A percentile compares a stretch with the other conserved stretches of the same genome.
Conservation (phyloP, 2,888 invertebrate genomes). For the Zaprionus bogoriensis region DNA sequence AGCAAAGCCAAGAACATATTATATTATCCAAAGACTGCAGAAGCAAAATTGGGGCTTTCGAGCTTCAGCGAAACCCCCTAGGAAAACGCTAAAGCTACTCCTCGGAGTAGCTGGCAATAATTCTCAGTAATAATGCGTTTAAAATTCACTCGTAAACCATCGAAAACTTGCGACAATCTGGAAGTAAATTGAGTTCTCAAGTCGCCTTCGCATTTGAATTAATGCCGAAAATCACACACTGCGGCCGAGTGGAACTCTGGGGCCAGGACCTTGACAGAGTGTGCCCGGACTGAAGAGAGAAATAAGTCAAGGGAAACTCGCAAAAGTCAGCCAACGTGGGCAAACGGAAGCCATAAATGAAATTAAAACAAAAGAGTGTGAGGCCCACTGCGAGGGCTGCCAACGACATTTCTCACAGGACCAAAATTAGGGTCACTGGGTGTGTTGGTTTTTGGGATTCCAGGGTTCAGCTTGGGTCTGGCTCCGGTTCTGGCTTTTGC, state of each 20-base stretch:
- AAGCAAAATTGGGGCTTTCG: too few species aligned
- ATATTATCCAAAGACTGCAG: too few species aligned
- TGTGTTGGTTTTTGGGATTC: conserved; percentile 69
- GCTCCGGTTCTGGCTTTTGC: too few species aligned
- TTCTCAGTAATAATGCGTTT: background rate
- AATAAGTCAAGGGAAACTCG: conserved; percentile 43
- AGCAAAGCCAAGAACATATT: too few species aligned
- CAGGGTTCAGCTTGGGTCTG: conserved; percentile 4
- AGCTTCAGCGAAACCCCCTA: too few species aligned
- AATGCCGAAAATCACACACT: conserved; percentile 60
- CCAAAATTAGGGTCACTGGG: conserved; percentile 82
- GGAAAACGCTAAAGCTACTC: too few species aligned
- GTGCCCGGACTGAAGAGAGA: conserved; percentile 11
- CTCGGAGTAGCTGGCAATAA: too few species aligned
- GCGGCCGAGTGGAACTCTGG: conserved; percentile 19
- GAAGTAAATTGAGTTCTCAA: conserved; percentile 65
- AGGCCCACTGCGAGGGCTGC: conserved; percentile 38
- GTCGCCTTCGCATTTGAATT: conserved; percentile 39
- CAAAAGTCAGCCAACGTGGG: conserved; percentile 60
- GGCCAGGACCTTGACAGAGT: conserved; percentile 6
- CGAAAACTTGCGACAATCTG: conserved; percentile 1
- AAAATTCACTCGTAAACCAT: conserved; percentile 1
- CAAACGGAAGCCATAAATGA: conserved; percentile 77
- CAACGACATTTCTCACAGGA: conserved; percentile 71
- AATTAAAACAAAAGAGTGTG: conserved; percentile 66